phyloP scores from a whole-genome alignment of 2,888 invertebrate species.

The Drosophila rubida region DNA sequence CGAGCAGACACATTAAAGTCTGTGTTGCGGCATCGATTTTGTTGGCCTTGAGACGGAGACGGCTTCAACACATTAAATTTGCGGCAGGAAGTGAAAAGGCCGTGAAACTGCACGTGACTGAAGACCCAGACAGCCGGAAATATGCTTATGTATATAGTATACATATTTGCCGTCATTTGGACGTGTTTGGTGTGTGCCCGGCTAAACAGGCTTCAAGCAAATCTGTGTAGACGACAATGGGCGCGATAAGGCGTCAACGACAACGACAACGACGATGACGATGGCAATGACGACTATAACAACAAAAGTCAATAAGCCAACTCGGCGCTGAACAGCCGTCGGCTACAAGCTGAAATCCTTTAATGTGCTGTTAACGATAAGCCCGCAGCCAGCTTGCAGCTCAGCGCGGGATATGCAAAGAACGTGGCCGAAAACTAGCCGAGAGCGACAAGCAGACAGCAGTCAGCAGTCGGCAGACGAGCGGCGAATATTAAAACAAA shows the following conservation, averaged over 20 bases:
- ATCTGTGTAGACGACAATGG: conserved; percentile 24
- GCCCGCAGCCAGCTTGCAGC: conserved; percentile 32
- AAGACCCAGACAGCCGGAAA: conserved; percentile 11
- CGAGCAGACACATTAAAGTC: conserved; percentile 11
- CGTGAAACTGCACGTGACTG: conserved; percentile 13
- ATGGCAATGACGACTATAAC: conserved; percentile 19
- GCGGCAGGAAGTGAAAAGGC: conserved; percentile 25
- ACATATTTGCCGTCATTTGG: not conserved
- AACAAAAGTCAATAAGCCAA: conserved; percentile 59
- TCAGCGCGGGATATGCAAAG: conserved; percentile 62
- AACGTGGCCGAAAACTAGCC: conserved; percentile 63
- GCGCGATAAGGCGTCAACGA: conserved; percentile 54
- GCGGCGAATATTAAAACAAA: conserved; percentile 80
- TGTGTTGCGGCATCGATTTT: conserved; percentile 10
- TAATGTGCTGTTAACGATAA: conserved; percentile 80
- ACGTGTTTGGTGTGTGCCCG: not conserved
- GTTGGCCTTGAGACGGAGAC: conserved; percentile 20
- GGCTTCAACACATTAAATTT: conserved; percentile 1
- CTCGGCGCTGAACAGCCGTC: conserved; percentile 45
- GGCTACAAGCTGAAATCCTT: conserved; percentile 68
- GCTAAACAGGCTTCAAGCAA: conserved; percentile 22
- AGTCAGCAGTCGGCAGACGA: conserved; percentile 55
- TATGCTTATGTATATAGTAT: not conserved
- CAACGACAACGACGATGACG: conserved; percentile 4
- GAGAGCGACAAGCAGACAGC: conserved; percentile 41